phyloP scores from a whole-genome alignment of 2,888 invertebrate genomes.

The Troides oblongomaculatus region DNA sequence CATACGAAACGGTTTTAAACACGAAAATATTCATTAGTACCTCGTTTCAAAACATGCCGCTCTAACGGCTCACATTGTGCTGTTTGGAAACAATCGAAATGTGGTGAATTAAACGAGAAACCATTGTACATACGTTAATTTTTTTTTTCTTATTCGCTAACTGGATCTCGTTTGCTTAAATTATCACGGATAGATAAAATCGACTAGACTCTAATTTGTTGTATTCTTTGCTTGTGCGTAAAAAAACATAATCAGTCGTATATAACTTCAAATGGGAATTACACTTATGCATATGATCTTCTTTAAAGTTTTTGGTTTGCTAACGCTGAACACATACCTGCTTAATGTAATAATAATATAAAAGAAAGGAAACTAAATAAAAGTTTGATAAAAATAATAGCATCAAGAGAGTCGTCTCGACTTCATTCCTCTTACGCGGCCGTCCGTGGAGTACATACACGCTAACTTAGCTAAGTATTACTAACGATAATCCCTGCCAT shows the following conservation, averaged over 20 bases:
- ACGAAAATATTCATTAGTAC: slow-evolving; percentile 59
- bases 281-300: no score
- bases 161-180: slow-evolving; percentile 27
- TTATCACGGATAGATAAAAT: slow-evolving; percentile 20
- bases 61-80: slow-evolving; percentile 34
- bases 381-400: slow-evolving; percentile 43
- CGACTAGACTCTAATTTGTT: slow-evolving; percentile 25
- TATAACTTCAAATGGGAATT: no score
- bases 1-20: slow-evolving; percentile 46
- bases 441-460: slow-evolving; percentile 54
- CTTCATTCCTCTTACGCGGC: slow-evolving; percentile 62
- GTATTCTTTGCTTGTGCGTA: not conserved
- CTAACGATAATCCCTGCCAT: slow-evolving; percentile 25
- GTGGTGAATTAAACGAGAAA: slow-evolving; percentile 34
- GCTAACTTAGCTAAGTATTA: slow-evolving; percentile 32
- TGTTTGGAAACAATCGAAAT: slow-evolving; percentile 37
- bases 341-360: not conserved
- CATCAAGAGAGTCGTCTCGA: slow-evolving; percentile 50
- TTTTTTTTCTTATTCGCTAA: slow-evolving; percentile 26
- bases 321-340: no score
- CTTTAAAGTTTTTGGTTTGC: no score
- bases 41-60: slow-evolving; percentile 46
- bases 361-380: slow-evolving; percentile 30
- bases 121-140: slow-evolving; percentile 31
- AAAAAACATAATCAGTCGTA: no score